These are phyloP conservation scores for Cataglyphis albicans DNA, from an alignment of 2,888 invertebrate genomes.

Conservation along the genomic window DNA sequence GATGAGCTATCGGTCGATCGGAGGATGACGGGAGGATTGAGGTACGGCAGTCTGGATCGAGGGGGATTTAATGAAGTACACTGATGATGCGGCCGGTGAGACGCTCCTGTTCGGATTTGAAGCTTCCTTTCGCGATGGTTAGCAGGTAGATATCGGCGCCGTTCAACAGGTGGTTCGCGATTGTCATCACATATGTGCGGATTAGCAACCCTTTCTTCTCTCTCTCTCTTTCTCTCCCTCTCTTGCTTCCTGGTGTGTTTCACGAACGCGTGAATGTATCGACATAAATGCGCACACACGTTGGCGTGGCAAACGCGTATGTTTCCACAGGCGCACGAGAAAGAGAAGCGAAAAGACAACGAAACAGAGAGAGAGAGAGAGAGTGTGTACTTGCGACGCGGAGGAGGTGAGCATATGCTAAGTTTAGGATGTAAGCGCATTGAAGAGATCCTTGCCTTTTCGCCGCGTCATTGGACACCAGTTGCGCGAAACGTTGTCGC, in stretches of 20 bases:
- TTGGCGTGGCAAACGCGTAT: not conserved
- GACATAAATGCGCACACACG: slow-evolving; percentile 12
- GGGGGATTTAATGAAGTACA: slow-evolving; percentile 58
- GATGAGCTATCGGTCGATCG: not conserved
- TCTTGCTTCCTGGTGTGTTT: slow-evolving; percentile 53
- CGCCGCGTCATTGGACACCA: slow-evolving; percentile 75
- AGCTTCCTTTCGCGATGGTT: slow-evolving; percentile 66
- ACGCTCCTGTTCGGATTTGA: slow-evolving; percentile 65
- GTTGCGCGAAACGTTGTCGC: slow-evolving; percentile 66
- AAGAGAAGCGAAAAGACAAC: not conserved
- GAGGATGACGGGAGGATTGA: not conserved
- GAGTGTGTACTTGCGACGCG: slow-evolving; percentile 58
- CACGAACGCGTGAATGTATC: slow-evolving; percentile 25
- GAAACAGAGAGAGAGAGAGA: not conserved
- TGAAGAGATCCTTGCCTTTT: slow-evolving; percentile 72
- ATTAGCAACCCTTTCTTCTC: slow-evolving; percentile 73
- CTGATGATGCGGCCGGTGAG: slow-evolving; percentile 53
- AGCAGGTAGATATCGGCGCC: slow-evolving; percentile 72
- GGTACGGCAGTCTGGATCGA: slow-evolving; percentile 38
- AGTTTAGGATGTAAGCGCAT: slow-evolving; percentile 73
- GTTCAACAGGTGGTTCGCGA: slow-evolving; percentile 81
- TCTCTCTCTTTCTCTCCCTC: slow-evolving; percentile 52
- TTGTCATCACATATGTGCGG: slow-evolving; percentile 80
- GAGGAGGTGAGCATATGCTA: slow-evolving; percentile 72
- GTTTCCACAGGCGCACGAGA: slow-evolving; percentile 4